Evolutionary conservation across 2,113 vertebrate genomes (phyloP), one percentile per base, ranked within the genome.

Genomic region (Coturnix japonica): DNA sequence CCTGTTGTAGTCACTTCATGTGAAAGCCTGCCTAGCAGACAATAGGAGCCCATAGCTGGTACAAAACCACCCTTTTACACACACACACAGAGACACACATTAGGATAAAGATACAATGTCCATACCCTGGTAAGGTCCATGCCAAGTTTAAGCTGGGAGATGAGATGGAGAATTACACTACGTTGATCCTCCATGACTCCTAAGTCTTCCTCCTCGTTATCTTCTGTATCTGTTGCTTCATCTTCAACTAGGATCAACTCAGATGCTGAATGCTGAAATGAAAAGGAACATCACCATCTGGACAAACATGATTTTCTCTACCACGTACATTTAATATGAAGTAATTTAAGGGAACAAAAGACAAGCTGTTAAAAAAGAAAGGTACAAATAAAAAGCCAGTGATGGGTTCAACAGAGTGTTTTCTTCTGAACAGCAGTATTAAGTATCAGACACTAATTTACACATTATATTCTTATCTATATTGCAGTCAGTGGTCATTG

Each of bases 61-160:
- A 69, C 26, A 21, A 46, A 57, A 60, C 28, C 31, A 66, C 9
- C 47, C 9, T 30, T 64, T 15, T 9, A 26, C 61, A 13, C 1
- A 8, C 0, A 2, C 44, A 39, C 9, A 6, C 9, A 67, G 7
- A 66, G 11, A 85, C 71, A 14, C 11, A 88, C 49, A 61, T 20
- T 57, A 30, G 22, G 76, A 72, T 35, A 53, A 13, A 81, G 41
- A 77, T 21, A 30, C 2, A 10, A 15, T 47, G 9, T 15, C 18
- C 96, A 3, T 98, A 99, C 99, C 98, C 98, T 98, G 63, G 99
- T 99, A 93, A 99, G 97, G 95, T 99, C 99, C 99, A 99, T 99
- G 89, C 99, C 99, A 90, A 99, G 98, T 95, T 99, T 99, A 90
- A 99, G 98, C 84, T 99, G 99, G 18, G 99, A 99, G 72, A 99